Base-by-base conservation (phyloP, 1,140 invertebrate genomes). In the Apis dorsata region DNA sequence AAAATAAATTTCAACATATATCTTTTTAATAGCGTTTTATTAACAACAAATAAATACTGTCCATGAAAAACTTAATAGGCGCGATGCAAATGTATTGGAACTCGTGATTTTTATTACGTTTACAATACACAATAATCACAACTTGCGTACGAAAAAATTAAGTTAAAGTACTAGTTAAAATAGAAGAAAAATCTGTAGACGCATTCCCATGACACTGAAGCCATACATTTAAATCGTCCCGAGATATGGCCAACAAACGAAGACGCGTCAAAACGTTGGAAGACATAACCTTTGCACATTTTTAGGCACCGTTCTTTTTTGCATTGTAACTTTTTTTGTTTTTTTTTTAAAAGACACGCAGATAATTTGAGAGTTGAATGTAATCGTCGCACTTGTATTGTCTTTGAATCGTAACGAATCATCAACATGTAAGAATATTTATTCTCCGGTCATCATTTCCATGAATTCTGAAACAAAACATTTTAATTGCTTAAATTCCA, bases 401-500 rank as follows among this genome's bases (percentile, higher is more conserved):
- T 83, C 78, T 89, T 86, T 78, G 76, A 49, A 28, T 81, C 55
- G 79, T 60, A 80, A 53, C 63, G 44, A 49, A 51, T 59, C 73
- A 81, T 49, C 65, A 55, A 81, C 53, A 77, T 60, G 57, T 60
- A 53, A 66, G 9, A 24, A 68, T 77, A 85, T 92, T 96, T 97
- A 97, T 96, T 98, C 97, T 94, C 97, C 97, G 84, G 97, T 98
- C 97, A 98, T 98, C 97, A 98, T 98, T 93, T 98, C 97, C 97
- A 98, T 98, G 94, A 98, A 98, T 95, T 98, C 97, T 98, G 95
- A 82, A 97, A 97, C 76, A 78, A 79, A 75, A 60, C 59, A 28
- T 73, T 21, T 15, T n/a, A 69, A 51, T 69, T 34, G 2, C 2
- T 55, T 2, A 55, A 55, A 15, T 44, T 5, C 21, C 49, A 34